Base-by-base conservation (phyloP, 2,797 vertebrate genomes). In the Acanthornis magna region DNA sequence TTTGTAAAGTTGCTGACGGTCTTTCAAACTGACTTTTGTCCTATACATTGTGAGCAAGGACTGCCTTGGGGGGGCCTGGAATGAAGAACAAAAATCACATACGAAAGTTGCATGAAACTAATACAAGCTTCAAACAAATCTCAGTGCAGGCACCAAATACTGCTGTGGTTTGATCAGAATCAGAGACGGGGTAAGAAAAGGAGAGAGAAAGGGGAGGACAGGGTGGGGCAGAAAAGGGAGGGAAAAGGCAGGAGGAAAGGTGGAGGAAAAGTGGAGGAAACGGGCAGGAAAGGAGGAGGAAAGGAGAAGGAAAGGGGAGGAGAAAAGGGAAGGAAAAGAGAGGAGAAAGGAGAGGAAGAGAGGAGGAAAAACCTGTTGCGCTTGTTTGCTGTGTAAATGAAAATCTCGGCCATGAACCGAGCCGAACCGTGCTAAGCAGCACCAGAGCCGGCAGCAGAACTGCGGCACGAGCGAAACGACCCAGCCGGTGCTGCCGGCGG, bases 1-100 rank as follows among this genome's bases (percentile, higher is more conserved):
- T 93, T 97, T 99, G 97, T 99, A 99, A 42, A 99, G 98, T 91
- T 99, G 99, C 96, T 99, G 99, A 10, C 99, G 98, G 96, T 99
- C 99, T 97, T 98, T 99, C 95, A 99, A 96, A 19, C 99, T 99
- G 58, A 99, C 99, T 97, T 99, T 99, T 86, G 98, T 98, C 23
- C 99, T 98, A 95, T 98, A 99, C 99, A 99, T 99, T 94, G 93
- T 97, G 88, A 96, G 74, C 84, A 93, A 94, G 57, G 83, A 88
- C 53, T 94, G 92, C 94, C 96, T 97, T 58, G 93, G 96, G 92
- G 95, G 67, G 86, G 91, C 92, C 97, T 98, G 94, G 85, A 97
- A 97, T 8, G 91, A 88, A 92, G 38, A 94, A 95, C 66, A 91
- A 47, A 91, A 79, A 66, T 65, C 68, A 94, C 53, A 88, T 25